A percentile compares a stretch with the other conserved stretches of the same genome.
Conservation (phyloP, 2,888 invertebrate genomes). For the Tetranychus truncatus region DNA sequence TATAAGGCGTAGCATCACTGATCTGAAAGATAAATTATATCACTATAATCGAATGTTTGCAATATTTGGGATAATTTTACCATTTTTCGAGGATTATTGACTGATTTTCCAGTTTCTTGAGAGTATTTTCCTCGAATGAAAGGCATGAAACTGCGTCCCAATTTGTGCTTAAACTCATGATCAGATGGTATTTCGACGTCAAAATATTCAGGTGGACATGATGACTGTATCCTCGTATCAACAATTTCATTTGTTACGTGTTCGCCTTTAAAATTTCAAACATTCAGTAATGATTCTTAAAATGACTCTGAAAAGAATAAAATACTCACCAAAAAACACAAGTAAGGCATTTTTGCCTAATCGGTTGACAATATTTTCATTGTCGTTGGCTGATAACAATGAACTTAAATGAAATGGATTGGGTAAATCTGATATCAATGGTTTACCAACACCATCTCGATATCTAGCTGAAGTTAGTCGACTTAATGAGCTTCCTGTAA, state of each 20-base stretch:
- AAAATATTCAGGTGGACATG: conserved; percentile 44
- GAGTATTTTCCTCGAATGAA: conserved; percentile 41
- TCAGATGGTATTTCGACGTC: conserved; percentile 39
- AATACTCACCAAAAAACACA: conserved; percentile 41
- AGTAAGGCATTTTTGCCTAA: conserved; percentile 41
- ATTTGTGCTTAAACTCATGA: conserved; percentile 33
- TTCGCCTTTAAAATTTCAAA: conserved; percentile 35
- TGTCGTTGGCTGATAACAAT: conserved; percentile 35
- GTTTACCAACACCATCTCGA: conserved; percentile 41
- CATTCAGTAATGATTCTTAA: not conserved
- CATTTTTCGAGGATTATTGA: conserved; percentile 44
- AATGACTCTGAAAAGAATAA: not conserved
- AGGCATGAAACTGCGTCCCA: conserved; percentile 37
- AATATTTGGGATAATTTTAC: conserved; percentile 29
- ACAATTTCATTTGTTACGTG: conserved; percentile 46
- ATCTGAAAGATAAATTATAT: conserved; percentile 32
- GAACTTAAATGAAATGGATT: conserved; percentile 40
- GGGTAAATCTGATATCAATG: conserved; percentile 37
- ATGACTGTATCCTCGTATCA: conserved; percentile 41
- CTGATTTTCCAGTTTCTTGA: conserved; percentile 39
- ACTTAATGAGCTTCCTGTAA: conserved; percentile 32
- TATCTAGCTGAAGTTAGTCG: conserved; percentile 41
- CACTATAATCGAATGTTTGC: not conserved
- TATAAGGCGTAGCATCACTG: conserved; percentile 44
- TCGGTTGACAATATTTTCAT: conserved; percentile 33